Evolutionary conservation across 2,888 invertebrate genomes (phyloP).

Genomic region (Chironomus riparius): DNA sequence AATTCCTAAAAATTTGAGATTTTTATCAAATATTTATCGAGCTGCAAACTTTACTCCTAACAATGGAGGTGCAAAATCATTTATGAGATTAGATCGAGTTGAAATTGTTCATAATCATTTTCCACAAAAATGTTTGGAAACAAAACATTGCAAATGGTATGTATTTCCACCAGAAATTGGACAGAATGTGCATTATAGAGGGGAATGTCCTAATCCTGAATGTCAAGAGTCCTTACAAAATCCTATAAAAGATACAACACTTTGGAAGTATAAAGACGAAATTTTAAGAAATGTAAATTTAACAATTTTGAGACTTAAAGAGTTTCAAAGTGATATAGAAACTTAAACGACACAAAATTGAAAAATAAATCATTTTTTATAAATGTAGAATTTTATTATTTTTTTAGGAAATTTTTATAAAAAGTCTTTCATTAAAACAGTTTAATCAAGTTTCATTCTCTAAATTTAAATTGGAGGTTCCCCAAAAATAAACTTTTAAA

Average conservation of each 20-base stretch:
- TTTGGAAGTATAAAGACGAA: conserved; percentile 15
- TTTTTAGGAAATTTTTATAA: too few species aligned
- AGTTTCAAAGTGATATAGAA: conserved; percentile 30
- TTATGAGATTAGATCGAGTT: background rate
- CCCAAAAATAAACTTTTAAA: too few species aligned
- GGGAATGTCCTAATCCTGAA: background rate
- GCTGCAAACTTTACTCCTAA: background rate
- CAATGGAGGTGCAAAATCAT: background rate
- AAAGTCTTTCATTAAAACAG: too few species aligned
- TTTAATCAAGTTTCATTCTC: too few species aligned
- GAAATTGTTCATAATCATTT: background rate
- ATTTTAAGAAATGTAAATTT: background rate
- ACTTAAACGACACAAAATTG: too few species aligned
- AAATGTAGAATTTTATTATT: too few species aligned
- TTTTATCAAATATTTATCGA: conserved; percentile 7
- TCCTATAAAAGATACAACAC: background rate
- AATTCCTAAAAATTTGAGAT: background rate
- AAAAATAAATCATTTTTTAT: too few species aligned
- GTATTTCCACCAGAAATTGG: background rate
- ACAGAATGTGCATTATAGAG: background rate
- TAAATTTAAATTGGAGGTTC: too few species aligned
- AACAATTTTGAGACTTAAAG: background rate
- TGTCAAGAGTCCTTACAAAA: background rate
- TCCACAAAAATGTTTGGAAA: background rate
- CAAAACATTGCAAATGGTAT: background rate